Percentiles rank a stretch among this genome's conserved stretches.
Conservation (phyloP, 1,140 invertebrate genomes). For the Latrodectus geometricus region DNA sequence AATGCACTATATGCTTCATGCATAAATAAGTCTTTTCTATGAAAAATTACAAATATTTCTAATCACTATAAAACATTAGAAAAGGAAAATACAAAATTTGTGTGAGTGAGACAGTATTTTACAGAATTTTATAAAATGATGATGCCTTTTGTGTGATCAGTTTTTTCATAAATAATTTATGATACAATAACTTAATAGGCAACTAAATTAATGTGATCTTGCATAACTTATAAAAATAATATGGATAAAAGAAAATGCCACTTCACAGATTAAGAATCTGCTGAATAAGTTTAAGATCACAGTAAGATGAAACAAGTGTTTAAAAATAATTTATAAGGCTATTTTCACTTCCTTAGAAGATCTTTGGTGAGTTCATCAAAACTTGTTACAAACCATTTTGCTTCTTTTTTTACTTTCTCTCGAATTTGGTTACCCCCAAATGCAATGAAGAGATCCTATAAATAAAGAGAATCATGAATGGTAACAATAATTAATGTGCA, state of each 20-base stretch:
- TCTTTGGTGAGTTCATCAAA: conserved; percentile 84
- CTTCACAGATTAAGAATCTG: not conserved
- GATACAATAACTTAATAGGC: not conserved
- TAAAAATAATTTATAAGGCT: not conserved
- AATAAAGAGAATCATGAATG: conserved; percentile 45
- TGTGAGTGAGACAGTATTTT: too few species aligned
- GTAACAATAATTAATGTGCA: too few species aligned
- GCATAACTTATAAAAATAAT: not conserved
- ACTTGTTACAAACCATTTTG: conserved; percentile 90
- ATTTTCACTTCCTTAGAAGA: conserved; percentile 66
- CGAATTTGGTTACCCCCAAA: conserved; percentile 95
- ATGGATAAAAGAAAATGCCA: not conserved
- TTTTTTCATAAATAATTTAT: not conserved
- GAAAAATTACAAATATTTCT: not conserved
- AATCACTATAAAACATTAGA: not conserved
- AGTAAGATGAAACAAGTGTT: not conserved
- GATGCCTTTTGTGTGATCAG: not conserved
- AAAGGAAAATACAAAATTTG: not conserved
- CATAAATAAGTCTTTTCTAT: too few species aligned
- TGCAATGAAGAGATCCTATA: conserved; percentile 78
- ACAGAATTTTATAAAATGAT: not conserved
- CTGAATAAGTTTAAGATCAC: not conserved
- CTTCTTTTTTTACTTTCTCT: conserved; percentile 82
- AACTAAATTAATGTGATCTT: not conserved
- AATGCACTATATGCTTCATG: too few species aligned